Conservation (phyloP, 2,797 vertebrate species). For the Coregonus sp. region DNA sequence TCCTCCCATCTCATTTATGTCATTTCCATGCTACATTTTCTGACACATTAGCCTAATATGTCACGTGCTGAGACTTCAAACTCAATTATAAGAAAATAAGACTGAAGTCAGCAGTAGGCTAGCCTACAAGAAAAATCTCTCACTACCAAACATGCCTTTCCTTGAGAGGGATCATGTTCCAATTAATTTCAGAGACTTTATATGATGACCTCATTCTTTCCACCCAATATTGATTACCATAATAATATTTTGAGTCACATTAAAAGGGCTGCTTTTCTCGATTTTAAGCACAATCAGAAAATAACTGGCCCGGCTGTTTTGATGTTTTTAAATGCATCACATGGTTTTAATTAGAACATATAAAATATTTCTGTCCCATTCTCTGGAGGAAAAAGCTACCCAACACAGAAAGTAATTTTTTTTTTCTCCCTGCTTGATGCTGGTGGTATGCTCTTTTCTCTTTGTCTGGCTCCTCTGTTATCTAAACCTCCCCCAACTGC, state of each 20-base stretch:
- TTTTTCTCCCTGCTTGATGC: conserved; percentile 65
- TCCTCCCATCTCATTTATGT: conserved; percentile 20
- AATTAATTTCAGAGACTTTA: conserved; percentile 27
- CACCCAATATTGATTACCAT: conserved; percentile 58
- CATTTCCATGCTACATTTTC: conserved; percentile 27
- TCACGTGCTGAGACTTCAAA: not conserved
- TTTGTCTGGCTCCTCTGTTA: conserved; percentile 89
- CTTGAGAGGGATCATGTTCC: conserved; percentile 23
- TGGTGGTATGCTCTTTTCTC: conserved; percentile 75
- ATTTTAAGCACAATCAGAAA: conserved; percentile 58
- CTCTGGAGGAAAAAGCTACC: conserved; percentile 64
- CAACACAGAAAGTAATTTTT: conserved; percentile 75
- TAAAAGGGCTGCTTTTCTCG: conserved; percentile 54
- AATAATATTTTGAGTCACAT: conserved; percentile 36
- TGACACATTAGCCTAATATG: not conserved
- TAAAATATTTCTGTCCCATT: conserved; percentile 83
- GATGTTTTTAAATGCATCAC: conserved; percentile 88
- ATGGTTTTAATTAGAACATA: conserved; percentile 93
- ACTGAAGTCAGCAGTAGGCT: not conserved
- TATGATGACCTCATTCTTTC: conserved; percentile 50
- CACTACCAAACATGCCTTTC: not conserved
- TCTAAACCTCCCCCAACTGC: conserved; percentile 81
- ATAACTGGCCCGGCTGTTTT: conserved; percentile 68
- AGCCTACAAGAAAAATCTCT: not conserved
- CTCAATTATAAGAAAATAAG: not conserved